phyloP scores from a whole-genome alignment of 1,140 invertebrate species.

The Maconellicoccus hirsutus region DNA sequence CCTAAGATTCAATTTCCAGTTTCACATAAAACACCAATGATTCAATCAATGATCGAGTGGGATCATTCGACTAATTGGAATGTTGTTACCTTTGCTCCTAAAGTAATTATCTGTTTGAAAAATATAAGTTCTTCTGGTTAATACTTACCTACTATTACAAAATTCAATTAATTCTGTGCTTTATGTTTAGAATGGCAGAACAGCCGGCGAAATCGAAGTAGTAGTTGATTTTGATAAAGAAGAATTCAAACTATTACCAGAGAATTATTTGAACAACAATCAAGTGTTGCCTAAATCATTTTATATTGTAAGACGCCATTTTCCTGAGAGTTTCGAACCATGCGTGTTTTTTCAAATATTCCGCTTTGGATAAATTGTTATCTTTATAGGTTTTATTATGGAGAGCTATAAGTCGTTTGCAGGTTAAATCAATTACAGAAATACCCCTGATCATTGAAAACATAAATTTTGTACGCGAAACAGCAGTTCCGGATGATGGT shows the following conservation, averaged over 20 bases:
- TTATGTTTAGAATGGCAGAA: background rate
- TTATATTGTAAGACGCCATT: background rate
- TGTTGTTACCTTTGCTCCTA: conserved; percentile 11
- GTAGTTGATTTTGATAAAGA: conserved; percentile 11
- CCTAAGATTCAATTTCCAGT: conserved; percentile 54
- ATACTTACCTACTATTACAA: too few species aligned
- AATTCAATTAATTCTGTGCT: too few species aligned
- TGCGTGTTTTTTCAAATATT: background rate
- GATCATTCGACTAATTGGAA: conserved; percentile 44
- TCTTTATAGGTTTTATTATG: background rate
- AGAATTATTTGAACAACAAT: background rate
- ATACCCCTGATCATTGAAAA: conserved; percentile 1
- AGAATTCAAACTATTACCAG: background rate
- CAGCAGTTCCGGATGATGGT: background rate
- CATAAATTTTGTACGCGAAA: background rate
- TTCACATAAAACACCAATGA: conserved; percentile 57
- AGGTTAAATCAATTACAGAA: background rate
- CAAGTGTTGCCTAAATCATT: conserved; percentile 13
- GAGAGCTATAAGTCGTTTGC: background rate
- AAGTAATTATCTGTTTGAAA: conserved; percentile 22
- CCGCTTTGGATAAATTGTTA: background rate
- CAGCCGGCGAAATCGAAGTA: conserved; percentile 1
- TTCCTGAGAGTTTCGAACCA: background rate
- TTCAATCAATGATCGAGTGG: conserved; percentile 59
- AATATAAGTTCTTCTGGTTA: too few species aligned